Evolutionary conservation across 2,888 invertebrate species (phyloP).

Genomic region (Scrobipalpa costella): DNA sequence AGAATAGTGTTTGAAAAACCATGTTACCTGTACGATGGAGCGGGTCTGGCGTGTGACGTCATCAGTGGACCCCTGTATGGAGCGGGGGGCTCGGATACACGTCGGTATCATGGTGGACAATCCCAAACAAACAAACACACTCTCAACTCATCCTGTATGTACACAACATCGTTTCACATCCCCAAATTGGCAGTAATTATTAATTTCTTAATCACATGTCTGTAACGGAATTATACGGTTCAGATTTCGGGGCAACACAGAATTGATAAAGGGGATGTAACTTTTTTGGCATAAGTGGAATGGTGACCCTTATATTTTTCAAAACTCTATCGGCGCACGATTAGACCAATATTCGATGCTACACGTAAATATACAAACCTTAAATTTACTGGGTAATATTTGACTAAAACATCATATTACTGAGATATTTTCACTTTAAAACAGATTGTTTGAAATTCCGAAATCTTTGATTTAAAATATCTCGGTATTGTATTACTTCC

Average conservation of each 20-base stretch:
- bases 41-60: slow-evolving; percentile 86
- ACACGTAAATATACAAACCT: too few species aligned
- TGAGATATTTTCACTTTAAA: too few species aligned
- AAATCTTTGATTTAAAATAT: too few species aligned
- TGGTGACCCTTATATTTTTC: too few species aligned
- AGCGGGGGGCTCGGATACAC: slow-evolving; percentile 86
- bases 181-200: background rate
- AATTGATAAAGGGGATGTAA: too few species aligned
- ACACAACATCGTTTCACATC: slow-evolving; percentile 13
- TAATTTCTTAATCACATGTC: slow-evolving; percentile 18
- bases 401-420: too few species aligned
- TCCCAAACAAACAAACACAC: slow-evolving; percentile 33
- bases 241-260: slow-evolving; percentile 36
- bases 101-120: slow-evolving; percentile 82
- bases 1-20: background rate
- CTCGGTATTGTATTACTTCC: too few species aligned
- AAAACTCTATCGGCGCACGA: too few species aligned
- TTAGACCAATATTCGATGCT: too few species aligned
- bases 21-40: slow-evolving; percentile 85
- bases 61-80: slow-evolving; percentile 88
- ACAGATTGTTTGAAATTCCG: too few species aligned
- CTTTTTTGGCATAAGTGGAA: too few species aligned
- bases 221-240: slow-evolving; percentile 14
- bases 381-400: too few species aligned
- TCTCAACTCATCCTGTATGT: slow-evolving; percentile 21